Evolutionary conservation across 2,888 invertebrate genomes (phyloP).

Genomic region (Eilema griseolum): DNA sequence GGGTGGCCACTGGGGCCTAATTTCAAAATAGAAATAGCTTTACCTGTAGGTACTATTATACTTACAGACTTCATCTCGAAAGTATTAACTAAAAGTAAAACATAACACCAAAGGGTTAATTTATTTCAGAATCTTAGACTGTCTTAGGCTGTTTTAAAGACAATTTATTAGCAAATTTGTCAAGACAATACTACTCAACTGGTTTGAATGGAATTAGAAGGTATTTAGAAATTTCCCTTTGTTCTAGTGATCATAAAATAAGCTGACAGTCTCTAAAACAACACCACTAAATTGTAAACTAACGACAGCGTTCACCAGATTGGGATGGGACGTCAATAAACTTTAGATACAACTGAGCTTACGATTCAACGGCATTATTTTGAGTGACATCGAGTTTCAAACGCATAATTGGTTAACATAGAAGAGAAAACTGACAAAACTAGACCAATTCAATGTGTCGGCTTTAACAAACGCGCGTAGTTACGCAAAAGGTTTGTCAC

Average conservation of each 20-base stretch:
- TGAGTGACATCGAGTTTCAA: too few species aligned
- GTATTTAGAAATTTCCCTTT: slow-evolving; percentile 3
- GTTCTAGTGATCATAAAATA: slow-evolving; percentile 2
- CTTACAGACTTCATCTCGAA: not conserved
- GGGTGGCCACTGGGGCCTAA: too few species aligned
- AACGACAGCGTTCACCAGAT: not conserved
- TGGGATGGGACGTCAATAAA: not conserved
- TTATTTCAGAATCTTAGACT: not conserved
- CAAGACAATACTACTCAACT: slow-evolving; percentile 26
- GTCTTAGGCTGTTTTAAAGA: not conserved
- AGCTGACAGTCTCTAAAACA: not conserved
- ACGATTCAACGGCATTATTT: not conserved
- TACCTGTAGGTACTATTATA: too few species aligned
- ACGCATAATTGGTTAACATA: too few species aligned
- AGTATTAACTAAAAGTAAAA: not conserved
- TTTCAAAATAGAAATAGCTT: too few species aligned
- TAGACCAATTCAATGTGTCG: too few species aligned
- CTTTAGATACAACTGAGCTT: not conserved
- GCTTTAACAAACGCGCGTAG: too few species aligned
- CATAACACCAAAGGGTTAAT: not conserved
- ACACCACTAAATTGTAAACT: not conserved
- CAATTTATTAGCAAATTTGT: not conserved
- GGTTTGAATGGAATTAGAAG: slow-evolving; percentile 15
- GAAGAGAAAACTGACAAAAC: too few species aligned
- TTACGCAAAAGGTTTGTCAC: too few species aligned